Base-by-base conservation (phyloP, 2,888 invertebrate species). In the Marasmarcha lunaedactyla region DNA sequence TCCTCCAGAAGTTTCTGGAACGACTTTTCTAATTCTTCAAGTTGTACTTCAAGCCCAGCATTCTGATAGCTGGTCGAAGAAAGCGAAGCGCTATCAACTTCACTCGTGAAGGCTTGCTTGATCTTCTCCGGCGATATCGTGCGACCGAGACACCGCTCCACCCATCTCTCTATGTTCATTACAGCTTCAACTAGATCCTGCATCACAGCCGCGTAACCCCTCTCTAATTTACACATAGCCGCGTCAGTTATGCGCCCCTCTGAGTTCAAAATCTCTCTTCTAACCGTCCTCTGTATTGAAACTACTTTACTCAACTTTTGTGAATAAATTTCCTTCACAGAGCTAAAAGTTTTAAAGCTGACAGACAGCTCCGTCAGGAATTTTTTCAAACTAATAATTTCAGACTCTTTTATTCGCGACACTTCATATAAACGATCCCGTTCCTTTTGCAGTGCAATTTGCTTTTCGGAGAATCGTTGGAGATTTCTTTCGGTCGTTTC, bases 401-500 rank as follows among this genome's bases (percentile, higher is more conserved):
- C 83, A 0, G 77, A 71, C 44, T 79, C 78, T 48, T 74, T 67
- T 37, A 79, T 81, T 43, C 58, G 64, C 45, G 77, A 78, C 30
- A 81, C 65, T 54, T 81, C 79, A 0, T 46, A 42, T 36, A 79
- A 52, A 44, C 74, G 57, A 45, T 81, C 81, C 11, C 76, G 57
- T 42, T 83, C 83, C 45, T 73, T 79, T 43, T 74, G 76, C 38
- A 81, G 48, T 1, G 56, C 47, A 5, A 58, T 42, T 46, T 78
- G 78, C 45, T 68, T 77, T 27, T 81, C 83, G 0, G 74, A 59
- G 46, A 77, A 79, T 25, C 70, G 61, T 39, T 60, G 65, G 11
- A 81, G 43, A 45, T 78, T 79, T 47, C 61, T 64, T 40, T 83
- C 83, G 1, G 78, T 81, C 0, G 78, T 81, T 45, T 83, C 83